phyloP scores from a whole-genome alignment of 2,888 invertebrate species.

The Macrophya alboannulata region DNA sequence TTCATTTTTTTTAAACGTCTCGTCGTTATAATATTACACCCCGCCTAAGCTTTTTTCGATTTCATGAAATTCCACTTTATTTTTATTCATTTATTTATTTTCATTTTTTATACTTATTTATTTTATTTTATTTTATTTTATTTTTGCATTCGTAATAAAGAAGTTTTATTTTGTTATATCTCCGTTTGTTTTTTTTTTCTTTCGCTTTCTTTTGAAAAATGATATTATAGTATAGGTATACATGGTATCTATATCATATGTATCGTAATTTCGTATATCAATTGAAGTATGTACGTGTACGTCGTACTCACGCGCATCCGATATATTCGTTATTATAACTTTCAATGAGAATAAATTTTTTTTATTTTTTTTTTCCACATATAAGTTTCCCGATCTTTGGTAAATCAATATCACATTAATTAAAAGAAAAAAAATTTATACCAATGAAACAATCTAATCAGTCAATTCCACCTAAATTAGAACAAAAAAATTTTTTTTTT shows the following conservation, averaged over 20 bases:
- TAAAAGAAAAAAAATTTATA: conserved; percentile 69
- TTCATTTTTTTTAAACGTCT: conserved; percentile 61
- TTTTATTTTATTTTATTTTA: conserved; percentile 58
- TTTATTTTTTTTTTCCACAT: background rate
- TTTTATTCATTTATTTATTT: conserved; percentile 58
- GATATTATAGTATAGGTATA: background rate
- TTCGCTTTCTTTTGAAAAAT: conserved; percentile 24
- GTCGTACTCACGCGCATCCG: background rate
- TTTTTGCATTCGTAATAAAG: background rate
- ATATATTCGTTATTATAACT: background rate
- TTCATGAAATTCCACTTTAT: conserved; percentile 2
- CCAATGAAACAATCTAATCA: conserved; percentile 78
- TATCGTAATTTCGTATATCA: conserved; percentile 25
- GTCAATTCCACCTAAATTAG: conserved; percentile 72
- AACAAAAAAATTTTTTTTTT: too few relatives aligned
- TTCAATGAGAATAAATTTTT: background rate
- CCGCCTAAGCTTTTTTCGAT: conserved; percentile 8
- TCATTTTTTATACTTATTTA: conserved; percentile 57
- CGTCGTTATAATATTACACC: conserved; percentile 5
- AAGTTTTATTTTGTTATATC: background rate
- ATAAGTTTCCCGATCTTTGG: conserved; percentile 74
- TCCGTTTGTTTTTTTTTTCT: background rate
- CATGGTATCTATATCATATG: background rate
- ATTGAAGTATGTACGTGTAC: background rate
- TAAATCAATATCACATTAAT: conserved; percentile 78